Evolutionary conservation across 2,888 invertebrate genomes (phyloP), one percentile per base, ranked within the genome.

Genomic region (Trissoscelio sp.): DNA sequence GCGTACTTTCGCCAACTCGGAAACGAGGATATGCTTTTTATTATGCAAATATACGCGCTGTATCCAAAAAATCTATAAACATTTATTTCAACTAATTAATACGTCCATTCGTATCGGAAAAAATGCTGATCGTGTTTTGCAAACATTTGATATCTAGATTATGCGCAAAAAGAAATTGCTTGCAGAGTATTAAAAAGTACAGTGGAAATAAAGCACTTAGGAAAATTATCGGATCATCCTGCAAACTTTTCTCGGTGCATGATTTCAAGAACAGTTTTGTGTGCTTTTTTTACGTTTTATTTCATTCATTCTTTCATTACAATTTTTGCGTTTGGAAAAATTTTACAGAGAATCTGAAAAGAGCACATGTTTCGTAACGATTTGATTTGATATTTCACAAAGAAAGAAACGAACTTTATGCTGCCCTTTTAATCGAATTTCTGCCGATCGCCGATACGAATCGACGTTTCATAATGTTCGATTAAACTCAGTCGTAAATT

Each of bases 41-140:
- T 72, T 60, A 72, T 72, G 72, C 60, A 60, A 24, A 24, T 24
- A 72, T n/a, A 53, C 37, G 51, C 24, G 14, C 55, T 44, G 46
- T 44, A 44, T 44, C 46, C 48, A n/a, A 22, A 3, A 12, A 48
- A 48, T 22, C 48, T 20, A 44, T 20, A 18, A 57, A 7, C 37
- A 14, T 31, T 31, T 53, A 48, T 20, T 14, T 42, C 28, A 5
- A 28, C 24, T 1, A 31, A 53, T 53, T 53, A 31, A 28, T 31
- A 53, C 53, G n/a, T 24, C 9, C 9, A 20, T 9, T 37, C 3
- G 37, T 37, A 2, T n/a, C 2, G 0, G n/a, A 37, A 44, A 44
- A 20, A 44, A 11, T 11, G 18, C 18, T 20, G 24, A 51, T 51
- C 14, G 11, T 34, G 18, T 55, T 39, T 20, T 1, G 22, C 4